Evolutionary conservation across 2,113 vertebrate genomes (phyloP).

Genomic region (Butorides virescens): DNA sequence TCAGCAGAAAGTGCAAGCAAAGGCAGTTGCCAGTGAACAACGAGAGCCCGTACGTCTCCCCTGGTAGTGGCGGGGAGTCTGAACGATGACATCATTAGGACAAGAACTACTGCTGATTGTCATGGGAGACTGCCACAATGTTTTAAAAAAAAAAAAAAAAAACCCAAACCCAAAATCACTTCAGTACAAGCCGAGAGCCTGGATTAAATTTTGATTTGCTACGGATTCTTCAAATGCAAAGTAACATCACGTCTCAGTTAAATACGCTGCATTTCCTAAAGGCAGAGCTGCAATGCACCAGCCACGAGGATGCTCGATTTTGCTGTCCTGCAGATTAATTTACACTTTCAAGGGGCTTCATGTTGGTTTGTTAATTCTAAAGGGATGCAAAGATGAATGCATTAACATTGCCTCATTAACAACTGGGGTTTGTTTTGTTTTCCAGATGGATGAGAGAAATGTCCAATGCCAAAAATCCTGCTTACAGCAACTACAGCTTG

Average conservation of each 20-base stretch:
- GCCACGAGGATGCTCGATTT: not conserved
- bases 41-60: accelerated
- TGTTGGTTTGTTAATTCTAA: not conserved
- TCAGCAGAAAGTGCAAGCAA: not conserved
- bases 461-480: not conserved
- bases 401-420: not conserved
- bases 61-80: not conserved
- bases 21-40: not conserved
- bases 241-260: not conserved
- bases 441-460: not conserved
- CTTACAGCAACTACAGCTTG: not conserved
- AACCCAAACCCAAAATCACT: not conserved
- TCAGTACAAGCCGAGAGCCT: not conserved
- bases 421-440: not conserved
- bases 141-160: no score
- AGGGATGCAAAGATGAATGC: not conserved
- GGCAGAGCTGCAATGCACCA: constrained; percentile 40
- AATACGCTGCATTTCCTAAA: not conserved
- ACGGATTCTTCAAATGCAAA: not conserved
- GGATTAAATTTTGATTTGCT: not conserved
- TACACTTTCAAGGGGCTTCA: not conserved
- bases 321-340: not conserved
- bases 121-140: not conserved
- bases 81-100: not conserved
- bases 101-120: not conserved